Evolutionary conservation across 2,888 invertebrate genomes (phyloP).

Genomic region (Ochlodes sylvanus): DNA sequence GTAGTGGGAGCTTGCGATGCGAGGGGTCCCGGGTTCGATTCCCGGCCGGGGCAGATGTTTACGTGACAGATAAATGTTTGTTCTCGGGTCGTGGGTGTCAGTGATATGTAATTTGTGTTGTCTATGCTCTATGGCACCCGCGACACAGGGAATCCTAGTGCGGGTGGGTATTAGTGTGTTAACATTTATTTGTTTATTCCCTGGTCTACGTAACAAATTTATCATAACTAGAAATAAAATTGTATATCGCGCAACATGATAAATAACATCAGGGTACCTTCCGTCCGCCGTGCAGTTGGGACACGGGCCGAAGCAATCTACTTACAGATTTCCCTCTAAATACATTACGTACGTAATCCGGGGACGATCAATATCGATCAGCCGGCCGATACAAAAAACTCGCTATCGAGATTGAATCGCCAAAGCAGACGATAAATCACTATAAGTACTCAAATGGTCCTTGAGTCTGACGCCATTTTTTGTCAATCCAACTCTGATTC

Average conservation of each 20-base stretch:
- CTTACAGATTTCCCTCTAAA: slow-evolving; percentile 34
- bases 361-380: slow-evolving; percentile 35
- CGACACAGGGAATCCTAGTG: too few species aligned
- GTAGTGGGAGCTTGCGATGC: too few species aligned
- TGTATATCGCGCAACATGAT: neutral
- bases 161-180: too few species aligned
- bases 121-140: too few species aligned
- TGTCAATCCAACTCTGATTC: slow-evolving; percentile 21
- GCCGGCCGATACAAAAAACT: slow-evolving; percentile 30
- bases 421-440: slow-evolving; percentile 35
- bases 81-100: too few species aligned
- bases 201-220: too few species aligned
- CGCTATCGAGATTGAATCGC: slow-evolving; percentile 34
- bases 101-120: too few species aligned
- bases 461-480: slow-evolving; percentile 28
- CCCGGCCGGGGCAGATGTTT: too few species aligned
- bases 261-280: neutral
- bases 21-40: too few species aligned
- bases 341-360: slow-evolving; percentile 34
- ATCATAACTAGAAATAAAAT: too few species aligned
- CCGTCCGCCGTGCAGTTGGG: neutral
- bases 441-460: slow-evolving; percentile 30
- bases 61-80: too few species aligned
- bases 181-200: too few species aligned
- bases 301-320: slow-evolving; percentile 18